Evolutionary conservation across 2,113 vertebrate genomes (phyloP).

Genomic region (Leptobrachium ailaonicum): DNA sequence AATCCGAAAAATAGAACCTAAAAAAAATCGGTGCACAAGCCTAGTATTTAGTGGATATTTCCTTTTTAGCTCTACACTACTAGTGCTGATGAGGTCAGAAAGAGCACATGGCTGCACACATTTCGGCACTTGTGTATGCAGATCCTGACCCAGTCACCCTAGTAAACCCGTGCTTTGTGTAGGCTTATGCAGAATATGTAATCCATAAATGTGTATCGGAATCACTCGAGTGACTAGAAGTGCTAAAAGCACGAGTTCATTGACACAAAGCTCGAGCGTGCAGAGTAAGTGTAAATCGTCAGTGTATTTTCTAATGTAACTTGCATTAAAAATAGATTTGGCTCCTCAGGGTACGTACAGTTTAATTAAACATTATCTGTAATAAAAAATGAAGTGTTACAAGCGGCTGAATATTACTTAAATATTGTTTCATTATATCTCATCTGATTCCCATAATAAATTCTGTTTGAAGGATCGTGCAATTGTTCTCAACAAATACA

Average conservation of each 20-base stretch:
- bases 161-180: too few relatives aligned
- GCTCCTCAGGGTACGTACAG: slow-evolving; percentile 19
- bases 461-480: not conserved
- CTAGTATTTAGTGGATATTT: too few relatives aligned
- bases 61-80: too few relatives aligned
- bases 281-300: not conserved
- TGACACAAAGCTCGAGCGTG: not conserved
- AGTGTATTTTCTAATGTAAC: slow-evolving; percentile 7
- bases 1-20: too few relatives aligned
- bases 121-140: too few relatives aligned
- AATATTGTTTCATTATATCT: slow-evolving; percentile 22
- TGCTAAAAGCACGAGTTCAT: not conserved
- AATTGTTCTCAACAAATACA: slow-evolving; percentile 11
- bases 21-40: too few relatives aligned
- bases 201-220: too few relatives aligned
- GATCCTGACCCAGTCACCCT: too few relatives aligned
- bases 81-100: too few relatives aligned
- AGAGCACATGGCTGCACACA: too few relatives aligned
- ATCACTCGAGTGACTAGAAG: too few relatives aligned
- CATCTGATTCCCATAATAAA: slow-evolving; percentile 5
- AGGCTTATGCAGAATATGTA: too few relatives aligned
- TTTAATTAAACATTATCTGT: slow-evolving; percentile 30
- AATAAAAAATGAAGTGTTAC: slow-evolving; percentile 16
- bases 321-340: slow-evolving; percentile 32
- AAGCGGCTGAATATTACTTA: slow-evolving; percentile 29